Conservation (phyloP, 1,140 invertebrate genomes). For the Sipha flava region DNA sequence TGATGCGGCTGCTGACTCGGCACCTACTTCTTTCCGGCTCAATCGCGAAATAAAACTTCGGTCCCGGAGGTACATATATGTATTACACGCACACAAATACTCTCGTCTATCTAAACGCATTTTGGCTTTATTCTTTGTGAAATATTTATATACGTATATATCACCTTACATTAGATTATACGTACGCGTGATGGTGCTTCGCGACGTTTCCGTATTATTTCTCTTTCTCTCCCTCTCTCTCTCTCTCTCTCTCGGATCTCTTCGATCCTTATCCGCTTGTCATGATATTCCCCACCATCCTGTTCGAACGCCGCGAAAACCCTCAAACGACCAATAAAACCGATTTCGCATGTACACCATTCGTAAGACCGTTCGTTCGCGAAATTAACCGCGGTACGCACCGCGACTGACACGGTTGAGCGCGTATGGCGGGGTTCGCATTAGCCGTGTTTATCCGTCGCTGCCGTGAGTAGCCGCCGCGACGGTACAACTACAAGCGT, state of each 20-base stretch:
- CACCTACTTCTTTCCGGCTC: background rate
- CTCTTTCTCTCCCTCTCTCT: too few species aligned
- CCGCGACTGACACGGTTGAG: background rate
- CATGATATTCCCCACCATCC: background rate
- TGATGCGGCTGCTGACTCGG: background rate
- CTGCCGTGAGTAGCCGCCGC: background rate
- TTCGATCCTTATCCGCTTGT: too few species aligned
- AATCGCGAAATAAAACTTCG: background rate
- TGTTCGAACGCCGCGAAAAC: background rate
- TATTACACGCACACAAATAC: background rate
- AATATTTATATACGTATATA: too few species aligned
- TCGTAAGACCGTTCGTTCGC: slow-evolving; percentile 4
- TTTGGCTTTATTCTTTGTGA: too few species aligned
- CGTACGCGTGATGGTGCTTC: too few species aligned
- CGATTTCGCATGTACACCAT: background rate
- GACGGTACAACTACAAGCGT: too few species aligned
- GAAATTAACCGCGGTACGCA: slow-evolving; percentile 5
- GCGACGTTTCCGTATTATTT: too few species aligned
- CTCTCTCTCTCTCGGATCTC: background rate
- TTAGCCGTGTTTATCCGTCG: background rate
- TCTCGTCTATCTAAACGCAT: too few species aligned
- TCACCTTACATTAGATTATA: background rate
- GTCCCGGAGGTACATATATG: background rate
- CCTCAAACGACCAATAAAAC: slow-evolving; percentile 23
- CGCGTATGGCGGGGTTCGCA: background rate